These are phyloP conservation scores for Drosophila atripex DNA, from an alignment of 2,888 invertebrate genomes.

Conservation along the genomic window DNA sequence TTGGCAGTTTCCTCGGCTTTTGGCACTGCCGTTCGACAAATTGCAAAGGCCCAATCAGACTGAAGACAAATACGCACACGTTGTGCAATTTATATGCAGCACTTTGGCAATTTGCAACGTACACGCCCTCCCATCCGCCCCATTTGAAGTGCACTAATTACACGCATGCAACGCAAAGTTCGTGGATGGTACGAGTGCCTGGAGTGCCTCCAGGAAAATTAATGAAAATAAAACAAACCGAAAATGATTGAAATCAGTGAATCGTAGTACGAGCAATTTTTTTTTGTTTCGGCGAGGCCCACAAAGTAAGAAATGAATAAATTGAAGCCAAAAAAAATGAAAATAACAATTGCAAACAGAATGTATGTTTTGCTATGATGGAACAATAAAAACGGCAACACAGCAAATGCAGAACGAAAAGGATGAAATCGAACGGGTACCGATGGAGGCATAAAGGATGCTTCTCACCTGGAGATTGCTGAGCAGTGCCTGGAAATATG, in stretches of 20 bases:
- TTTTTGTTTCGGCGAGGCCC: constrained; percentile 5
- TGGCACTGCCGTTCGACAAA: constrained; percentile 31
- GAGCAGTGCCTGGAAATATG: constrained; percentile 89
- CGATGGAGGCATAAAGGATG: constrained; percentile 35
- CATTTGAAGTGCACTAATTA: constrained; percentile 54
- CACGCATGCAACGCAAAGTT: constrained; percentile 51
- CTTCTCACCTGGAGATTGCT: constrained; percentile 89
- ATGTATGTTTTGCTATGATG: constrained; percentile 13
- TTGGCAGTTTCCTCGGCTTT: constrained; percentile 4
- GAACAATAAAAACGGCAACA: constrained; percentile 13
- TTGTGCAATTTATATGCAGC: constrained; percentile 64
- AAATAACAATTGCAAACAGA: constrained; percentile 20
- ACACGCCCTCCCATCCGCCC: constrained; percentile 2
- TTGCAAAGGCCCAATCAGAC: constrained; percentile 48
- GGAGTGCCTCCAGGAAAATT: constrained; percentile 31
- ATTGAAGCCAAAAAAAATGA: constrained; percentile 54
- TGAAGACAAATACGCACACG: constrained; percentile 68
- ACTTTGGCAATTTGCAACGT: constrained; percentile 62
- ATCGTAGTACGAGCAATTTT: constrained; percentile 1
- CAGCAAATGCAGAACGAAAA: constrained; percentile 4
- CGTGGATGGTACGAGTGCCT: constrained; percentile 22
- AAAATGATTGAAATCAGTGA: constrained; percentile 4
- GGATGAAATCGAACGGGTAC: constrained; percentile 19
- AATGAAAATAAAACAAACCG: constrained; percentile 30
- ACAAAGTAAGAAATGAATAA: constrained; percentile 41